phyloP scores from a whole-genome alignment of 2,888 invertebrate species.

The Choristoneura rosaceana region DNA sequence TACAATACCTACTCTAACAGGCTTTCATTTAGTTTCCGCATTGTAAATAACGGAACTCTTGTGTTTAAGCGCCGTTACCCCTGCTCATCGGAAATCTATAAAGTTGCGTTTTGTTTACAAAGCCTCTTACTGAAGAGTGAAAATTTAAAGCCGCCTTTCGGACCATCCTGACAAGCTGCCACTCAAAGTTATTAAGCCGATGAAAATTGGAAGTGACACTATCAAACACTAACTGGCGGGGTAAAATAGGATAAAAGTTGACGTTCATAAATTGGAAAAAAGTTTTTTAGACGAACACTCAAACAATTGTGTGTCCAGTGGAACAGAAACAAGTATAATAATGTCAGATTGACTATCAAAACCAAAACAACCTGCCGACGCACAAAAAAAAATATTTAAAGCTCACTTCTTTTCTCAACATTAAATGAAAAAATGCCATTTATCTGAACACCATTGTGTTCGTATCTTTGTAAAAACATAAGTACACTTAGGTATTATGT shows the following conservation, averaged over 20 bases:
- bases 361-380: no score
- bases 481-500: neutral
- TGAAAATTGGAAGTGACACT: constrained; percentile 27
- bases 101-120: constrained; percentile 34
- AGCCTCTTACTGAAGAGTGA: constrained; percentile 21
- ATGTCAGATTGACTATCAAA: neutral
- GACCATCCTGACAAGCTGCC: constrained; percentile 28
- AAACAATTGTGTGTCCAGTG: neutral
- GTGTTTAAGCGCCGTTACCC: constrained; percentile 6
- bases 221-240: constrained; percentile 23
- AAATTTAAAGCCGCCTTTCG: constrained; percentile 17
- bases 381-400: no score
- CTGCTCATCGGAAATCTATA: constrained; percentile 20
- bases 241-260: constrained; percentile 12
- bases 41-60: neutral
- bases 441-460: no score
- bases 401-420: no score
- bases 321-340: neutral
- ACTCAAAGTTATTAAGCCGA: constrained; percentile 33
- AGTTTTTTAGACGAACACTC: neutral
- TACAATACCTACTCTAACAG: neutral
- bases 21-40: neutral
- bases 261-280: neutral
- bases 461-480: neutral
- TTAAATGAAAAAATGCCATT: no score